phyloP scores from a whole-genome alignment of 2,113 vertebrate genomes.

The Bucco capensis region DNA sequence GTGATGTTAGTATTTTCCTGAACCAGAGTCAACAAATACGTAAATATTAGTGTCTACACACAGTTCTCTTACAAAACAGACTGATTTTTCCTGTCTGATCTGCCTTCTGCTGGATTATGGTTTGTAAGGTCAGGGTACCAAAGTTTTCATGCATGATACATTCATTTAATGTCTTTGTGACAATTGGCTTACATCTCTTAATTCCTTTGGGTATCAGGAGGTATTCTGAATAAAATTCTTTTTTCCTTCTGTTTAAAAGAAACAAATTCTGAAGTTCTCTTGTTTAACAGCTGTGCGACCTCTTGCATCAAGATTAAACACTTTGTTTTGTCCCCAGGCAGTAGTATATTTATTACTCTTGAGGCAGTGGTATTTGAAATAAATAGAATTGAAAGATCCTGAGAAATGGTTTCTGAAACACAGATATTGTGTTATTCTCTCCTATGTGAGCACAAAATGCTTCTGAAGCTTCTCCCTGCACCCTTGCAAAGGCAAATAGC shows the following conservation, averaged over 20 bases:
- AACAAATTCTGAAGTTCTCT: slow-evolving; percentile 41
- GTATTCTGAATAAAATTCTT: slow-evolving; percentile 53
- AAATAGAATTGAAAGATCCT: slow-evolving; percentile 68
- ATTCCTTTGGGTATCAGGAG: slow-evolving; percentile 33
- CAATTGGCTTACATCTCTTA: slow-evolving; percentile 41
- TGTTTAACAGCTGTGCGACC: slow-evolving; percentile 71
- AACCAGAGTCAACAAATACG: not conserved
- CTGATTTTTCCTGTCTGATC: not conserved
- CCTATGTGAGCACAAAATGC: slow-evolving; percentile 49
- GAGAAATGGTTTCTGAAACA: slow-evolving; percentile 70
- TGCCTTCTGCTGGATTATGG: slow-evolving; percentile 38
- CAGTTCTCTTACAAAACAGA: not conserved
- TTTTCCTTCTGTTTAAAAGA: slow-evolving; percentile 38
- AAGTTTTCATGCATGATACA: slow-evolving; percentile 8
- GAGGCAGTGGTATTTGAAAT: slow-evolving; percentile 69
- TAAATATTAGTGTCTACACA: not conserved
- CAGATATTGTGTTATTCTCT: slow-evolving; percentile 54
- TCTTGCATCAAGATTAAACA: slow-evolving; percentile 74
- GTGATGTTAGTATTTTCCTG: not conserved
- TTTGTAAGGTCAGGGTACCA: slow-evolving; percentile 9
- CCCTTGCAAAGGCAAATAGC: not conserved
- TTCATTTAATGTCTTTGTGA: slow-evolving; percentile 22
- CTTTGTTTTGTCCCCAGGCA: slow-evolving; percentile 69
- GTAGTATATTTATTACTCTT: slow-evolving; percentile 70
- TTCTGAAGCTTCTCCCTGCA: not conserved